Evolutionary conservation across 64 coral and sea anemone species (phyloP), one percentile per base, ranked within the genome.

Genomic region (Pachyseris speciosa): DNA sequence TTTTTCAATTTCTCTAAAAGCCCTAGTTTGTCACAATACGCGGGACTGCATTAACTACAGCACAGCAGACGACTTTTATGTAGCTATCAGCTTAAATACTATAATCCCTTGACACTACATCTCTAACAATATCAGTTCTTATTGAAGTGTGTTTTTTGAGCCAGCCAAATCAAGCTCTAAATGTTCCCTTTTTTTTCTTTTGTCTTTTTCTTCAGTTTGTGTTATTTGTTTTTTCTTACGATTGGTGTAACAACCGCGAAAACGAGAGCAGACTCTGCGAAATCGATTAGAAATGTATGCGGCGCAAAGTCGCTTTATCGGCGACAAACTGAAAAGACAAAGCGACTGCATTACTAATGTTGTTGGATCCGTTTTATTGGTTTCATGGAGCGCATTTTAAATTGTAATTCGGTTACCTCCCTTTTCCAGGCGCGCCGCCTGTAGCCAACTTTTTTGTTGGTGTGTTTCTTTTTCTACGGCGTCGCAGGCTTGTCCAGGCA

Each of bases 311-410:
- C 34, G 37, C 40, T 28, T 33, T 9, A 37, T 59, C 33, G 19
- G 33, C 43, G 44, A 76, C 42, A 2, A 50, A 25, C 25, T 22
- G 12, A 5, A 76, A 51, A 52, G 26, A 76, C 73, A 51, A 50
- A 76, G 24, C 43, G 42, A 15, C 27, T 50, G 42, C 73, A 51
- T 76, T 29, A 16, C 26, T 76, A 47, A 50, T 48, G 41, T 24
- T 31, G 16, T 63, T 63, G 60, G 27, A 81, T 63, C 53, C 53
- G 53, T 81, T 63, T 81, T 81, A 81, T 40, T 1, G 77, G 10
- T 40, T 81, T 81, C 20, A 26, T 39, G 11, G 25, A 19, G 43
- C 2, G 10, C 36, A 38, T 4, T 27, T n/a, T 44, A 74, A 74
- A 45, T 44, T 57, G 52, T 57, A 57, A 57, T 57, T 57, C 8